phyloP scores from a whole-genome alignment of 2,797 vertebrate genomes.

The Neosilurus hyrtlii region DNA sequence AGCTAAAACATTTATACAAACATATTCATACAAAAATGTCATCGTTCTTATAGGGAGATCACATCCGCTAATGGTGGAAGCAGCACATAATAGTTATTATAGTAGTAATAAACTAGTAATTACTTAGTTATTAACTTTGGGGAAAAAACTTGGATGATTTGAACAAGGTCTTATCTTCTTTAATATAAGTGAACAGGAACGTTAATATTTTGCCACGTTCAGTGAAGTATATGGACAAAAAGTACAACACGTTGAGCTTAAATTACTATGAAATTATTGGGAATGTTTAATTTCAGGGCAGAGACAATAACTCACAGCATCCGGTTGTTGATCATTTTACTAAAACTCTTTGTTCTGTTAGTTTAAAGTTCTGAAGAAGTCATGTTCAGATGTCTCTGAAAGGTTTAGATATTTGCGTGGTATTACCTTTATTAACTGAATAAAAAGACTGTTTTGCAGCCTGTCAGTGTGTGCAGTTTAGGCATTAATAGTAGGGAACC shows the following conservation, averaged over 20 bases:
- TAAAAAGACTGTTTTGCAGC: not conserved
- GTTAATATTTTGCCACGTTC: not conserved
- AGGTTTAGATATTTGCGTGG: constrained; percentile 41
- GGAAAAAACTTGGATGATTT: no score
- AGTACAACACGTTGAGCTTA: not conserved
- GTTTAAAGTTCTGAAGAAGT: not conserved
- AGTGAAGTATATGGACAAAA: not conserved
- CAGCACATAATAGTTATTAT: not conserved
- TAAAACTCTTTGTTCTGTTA: not conserved
- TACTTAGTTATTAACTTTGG: no score
- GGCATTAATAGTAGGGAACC: constrained; percentile 18
- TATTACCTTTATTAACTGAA: constrained; percentile 23
- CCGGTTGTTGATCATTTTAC: not conserved
- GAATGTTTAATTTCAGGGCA: not conserved
- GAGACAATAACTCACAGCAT: not conserved
- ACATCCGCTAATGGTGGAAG: not conserved
- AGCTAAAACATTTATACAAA: not conserved
- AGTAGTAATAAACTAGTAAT: not conserved
- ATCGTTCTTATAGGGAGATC: not conserved
- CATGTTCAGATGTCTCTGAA: constrained; percentile 25
- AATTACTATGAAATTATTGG: not conserved
- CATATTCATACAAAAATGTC: not conserved
- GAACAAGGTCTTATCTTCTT: not conserved
- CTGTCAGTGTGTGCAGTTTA: not conserved
- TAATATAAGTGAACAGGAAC: not conserved